Conservation (phyloP, 2,797 vertebrate genomes). For the Halcyon chelicuti region DNA sequence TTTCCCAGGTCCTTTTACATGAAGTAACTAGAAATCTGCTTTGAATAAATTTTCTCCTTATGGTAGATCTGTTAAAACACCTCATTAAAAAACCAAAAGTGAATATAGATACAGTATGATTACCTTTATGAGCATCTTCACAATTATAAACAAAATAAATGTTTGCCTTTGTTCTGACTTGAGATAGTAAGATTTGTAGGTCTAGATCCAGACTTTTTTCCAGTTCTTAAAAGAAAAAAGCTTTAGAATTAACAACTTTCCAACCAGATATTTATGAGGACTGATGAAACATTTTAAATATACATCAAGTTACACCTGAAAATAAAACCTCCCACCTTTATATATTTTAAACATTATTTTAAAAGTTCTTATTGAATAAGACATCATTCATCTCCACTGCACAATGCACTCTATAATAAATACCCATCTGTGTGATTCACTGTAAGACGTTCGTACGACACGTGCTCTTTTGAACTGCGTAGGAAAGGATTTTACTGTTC, state of each 20-base stretch:
- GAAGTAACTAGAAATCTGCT: neutral
- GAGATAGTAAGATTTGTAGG: neutral
- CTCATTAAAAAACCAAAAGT: neutral
- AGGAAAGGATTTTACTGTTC: slow-evolving; percentile 2
- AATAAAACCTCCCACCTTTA: neutral
- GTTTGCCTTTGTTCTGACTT: neutral
- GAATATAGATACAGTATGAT: neutral
- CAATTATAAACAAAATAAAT: neutral
- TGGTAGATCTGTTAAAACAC: neutral
- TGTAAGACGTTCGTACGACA: neutral
- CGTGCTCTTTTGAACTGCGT: neutral
- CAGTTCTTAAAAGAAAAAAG: neutral
- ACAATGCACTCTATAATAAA: neutral
- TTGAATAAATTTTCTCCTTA: neutral
- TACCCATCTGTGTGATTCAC: neutral
- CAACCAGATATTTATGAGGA: neutral
- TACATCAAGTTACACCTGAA: neutral
- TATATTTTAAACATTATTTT: neutral
- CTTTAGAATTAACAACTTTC: neutral
- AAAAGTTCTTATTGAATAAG: neutral
- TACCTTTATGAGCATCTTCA: slow-evolving; percentile 24
- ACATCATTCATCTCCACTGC: neutral
- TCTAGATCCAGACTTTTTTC: neutral
- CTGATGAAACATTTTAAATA: neutral
- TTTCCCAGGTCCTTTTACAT: neutral